A percentile compares a stretch with the other conserved stretches of the same genome.
phyloP scores from a whole-genome alignment of 2,888 invertebrate genomes.

The Ochropacha duplaris region DNA sequence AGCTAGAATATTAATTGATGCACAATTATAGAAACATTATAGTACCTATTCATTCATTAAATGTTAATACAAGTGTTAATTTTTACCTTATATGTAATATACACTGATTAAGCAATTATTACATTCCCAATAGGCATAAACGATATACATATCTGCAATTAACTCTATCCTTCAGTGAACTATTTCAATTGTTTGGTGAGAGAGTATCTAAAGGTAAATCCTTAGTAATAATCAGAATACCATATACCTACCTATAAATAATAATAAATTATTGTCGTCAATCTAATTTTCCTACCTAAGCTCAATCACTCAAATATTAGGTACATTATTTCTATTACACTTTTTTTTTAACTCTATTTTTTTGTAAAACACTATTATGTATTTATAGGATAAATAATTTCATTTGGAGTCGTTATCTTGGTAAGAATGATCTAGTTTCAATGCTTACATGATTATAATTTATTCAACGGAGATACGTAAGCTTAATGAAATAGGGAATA shows the following conservation, averaged over 20 bases:
- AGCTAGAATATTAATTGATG: neutral
- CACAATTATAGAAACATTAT: constrained; percentile 38
- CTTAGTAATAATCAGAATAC: too few relatives aligned
- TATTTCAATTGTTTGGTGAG: neutral
- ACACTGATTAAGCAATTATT: constrained; percentile 39
- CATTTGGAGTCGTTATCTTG: neutral
- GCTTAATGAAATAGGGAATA: neutral
- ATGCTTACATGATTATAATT: neutral
- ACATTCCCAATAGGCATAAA: constrained; percentile 23
- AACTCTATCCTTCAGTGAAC: neutral
- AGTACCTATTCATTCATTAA: constrained; percentile 13
- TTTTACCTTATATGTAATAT: constrained; percentile 16
- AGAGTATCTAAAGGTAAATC: neutral
- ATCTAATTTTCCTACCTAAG: too few relatives aligned
- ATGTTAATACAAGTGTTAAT: constrained; percentile 17
- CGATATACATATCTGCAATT: neutral
- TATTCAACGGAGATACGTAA: neutral
- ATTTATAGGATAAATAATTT: too few relatives aligned
- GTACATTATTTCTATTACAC: too few relatives aligned
- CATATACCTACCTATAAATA: neutral
- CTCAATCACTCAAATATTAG: too few relatives aligned
- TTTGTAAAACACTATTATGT: too few relatives aligned
- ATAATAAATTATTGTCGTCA: neutral
- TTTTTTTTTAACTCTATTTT: too few relatives aligned
- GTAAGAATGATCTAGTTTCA: too few relatives aligned